Percentiles rank a stretch among this genome's conserved stretches.
Evolutionary conservation across 2,113 vertebrate genomes (phyloP).

Genomic region (Falcunculus frontatus): DNA sequence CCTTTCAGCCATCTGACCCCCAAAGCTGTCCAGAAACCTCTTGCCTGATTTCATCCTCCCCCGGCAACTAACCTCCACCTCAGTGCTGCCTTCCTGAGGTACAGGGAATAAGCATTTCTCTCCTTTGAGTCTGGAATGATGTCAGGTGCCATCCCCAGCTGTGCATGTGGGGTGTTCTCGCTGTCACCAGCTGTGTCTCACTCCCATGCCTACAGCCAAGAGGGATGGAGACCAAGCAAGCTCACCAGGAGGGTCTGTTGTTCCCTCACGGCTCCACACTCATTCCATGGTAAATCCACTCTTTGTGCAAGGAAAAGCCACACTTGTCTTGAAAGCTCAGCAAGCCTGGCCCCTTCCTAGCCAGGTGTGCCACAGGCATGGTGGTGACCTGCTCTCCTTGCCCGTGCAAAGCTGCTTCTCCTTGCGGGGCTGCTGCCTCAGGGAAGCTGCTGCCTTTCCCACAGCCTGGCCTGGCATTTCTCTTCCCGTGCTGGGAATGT

Average conservation of each 20-base stretch:
- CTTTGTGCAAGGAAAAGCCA: background rate
- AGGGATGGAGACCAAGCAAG: background rate
- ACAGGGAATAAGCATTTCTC: background rate
- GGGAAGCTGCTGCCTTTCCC: background rate
- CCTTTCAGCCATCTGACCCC: background rate
- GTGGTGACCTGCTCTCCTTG: background rate
- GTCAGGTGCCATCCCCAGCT: background rate
- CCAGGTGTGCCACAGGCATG: accelerated
- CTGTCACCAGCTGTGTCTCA: background rate
- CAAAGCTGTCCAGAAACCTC: background rate
- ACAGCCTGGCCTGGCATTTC: background rate
- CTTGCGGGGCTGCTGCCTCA: background rate
- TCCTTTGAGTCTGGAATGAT: background rate
- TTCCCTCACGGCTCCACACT: background rate
- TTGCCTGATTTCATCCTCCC: background rate
- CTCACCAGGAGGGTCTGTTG: background rate
- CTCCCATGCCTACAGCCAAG: background rate
- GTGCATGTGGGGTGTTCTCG: accelerated
- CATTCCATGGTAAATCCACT: background rate
- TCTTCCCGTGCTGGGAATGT: background rate
- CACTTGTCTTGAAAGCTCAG: background rate
- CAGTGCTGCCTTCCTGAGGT: background rate
- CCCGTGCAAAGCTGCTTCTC: background rate
- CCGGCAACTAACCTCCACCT: background rate
- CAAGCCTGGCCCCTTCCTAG: background rate